Evolutionary conservation across 2,888 invertebrate genomes (phyloP).

Genomic region (Eilema griseolum): DNA sequence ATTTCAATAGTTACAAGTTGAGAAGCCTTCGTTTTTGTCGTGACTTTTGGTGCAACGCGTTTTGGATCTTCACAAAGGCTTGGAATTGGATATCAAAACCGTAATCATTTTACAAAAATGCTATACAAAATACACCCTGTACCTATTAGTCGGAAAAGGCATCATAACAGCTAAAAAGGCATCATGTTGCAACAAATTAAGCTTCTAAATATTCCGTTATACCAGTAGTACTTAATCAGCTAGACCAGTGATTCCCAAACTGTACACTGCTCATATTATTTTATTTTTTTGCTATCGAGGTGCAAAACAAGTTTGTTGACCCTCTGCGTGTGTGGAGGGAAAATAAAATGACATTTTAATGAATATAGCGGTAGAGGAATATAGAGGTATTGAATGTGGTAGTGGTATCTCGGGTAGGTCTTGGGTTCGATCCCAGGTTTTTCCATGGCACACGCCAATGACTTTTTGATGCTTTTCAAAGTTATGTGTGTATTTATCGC

Average conservation of each 20-base stretch:
- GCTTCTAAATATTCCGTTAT: slow-evolving; percentile 19
- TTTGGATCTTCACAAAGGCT: background rate
- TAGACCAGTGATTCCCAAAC: slow-evolving; percentile 6
- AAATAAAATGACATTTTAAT: too few relatives aligned
- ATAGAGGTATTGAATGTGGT: too few relatives aligned
- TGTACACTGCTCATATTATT: background rate
- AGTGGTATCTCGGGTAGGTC: too few relatives aligned
- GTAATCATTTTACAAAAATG: background rate
- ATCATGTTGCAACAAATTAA: slow-evolving; percentile 1
- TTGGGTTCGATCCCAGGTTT: too few relatives aligned
- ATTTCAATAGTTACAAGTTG: background rate
- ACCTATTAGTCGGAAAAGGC: background rate
- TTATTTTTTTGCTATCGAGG: background rate
- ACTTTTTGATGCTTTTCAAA: too few relatives aligned
- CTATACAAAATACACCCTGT: background rate
- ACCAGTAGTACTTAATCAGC: slow-evolving; percentile 46
- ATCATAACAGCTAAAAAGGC: background rate
- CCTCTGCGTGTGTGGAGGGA: too few relatives aligned
- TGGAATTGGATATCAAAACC: background rate
- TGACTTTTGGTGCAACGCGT: background rate
- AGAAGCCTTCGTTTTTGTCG: background rate
- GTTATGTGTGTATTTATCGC: too few relatives aligned
- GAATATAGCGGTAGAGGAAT: too few relatives aligned
- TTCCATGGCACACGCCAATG: too few relatives aligned
- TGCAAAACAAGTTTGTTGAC: background rate